Base-by-base conservation (phyloP, 2,113 vertebrate genomes). In the Gallinago undulata region DNA sequence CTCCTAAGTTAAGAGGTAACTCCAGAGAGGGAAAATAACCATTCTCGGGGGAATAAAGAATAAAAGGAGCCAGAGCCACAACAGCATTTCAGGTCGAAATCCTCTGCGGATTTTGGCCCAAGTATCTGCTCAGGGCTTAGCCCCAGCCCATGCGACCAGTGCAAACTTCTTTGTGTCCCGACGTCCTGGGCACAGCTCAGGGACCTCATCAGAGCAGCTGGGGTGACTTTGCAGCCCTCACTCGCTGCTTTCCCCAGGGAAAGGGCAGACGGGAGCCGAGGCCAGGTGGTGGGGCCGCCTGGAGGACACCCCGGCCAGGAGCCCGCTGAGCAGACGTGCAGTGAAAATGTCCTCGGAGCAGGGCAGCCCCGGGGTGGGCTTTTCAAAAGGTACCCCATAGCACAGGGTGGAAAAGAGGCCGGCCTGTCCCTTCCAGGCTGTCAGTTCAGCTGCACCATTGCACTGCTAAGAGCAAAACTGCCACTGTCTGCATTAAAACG, bases 111-210 rank as follows among this genome's bases (percentile, higher is more conserved):
- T 87, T 93, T 76, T 85, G 41, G 35, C 30, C 33, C 25, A 7
- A 31, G 11, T 13, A 21, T 41, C 45, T 37, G 4, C 13, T 35
- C 23, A 3, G 1, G 15, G 35, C 53, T 84, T 31, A 87, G 22
- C 37, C 28, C 37, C 31, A 41, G 24, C 6, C 43, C 5, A 2
- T 5, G 39, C 7, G 2, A 43, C 4, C 0, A 0, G 14, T 35
- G 48, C 60, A 53, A 84, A 56, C 21, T 15, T 37, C 16, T n/a
- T 27, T 28, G 5, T 1, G 2, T 48, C 14, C 51, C 1, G 3
- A 24, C 11, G 11, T 24, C 17, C 39, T 0, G 0, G 16, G 7
- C 72, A 30, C 35, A 0, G 3, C 25, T 43, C 17, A 1, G 21
- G 68, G 30, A 2, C 2, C 56, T 59, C 19, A 47, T 18, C 14